Evolutionary conservation across 2,797 vertebrate species (phyloP).

Genomic region (Galaxias olidus): DNA sequence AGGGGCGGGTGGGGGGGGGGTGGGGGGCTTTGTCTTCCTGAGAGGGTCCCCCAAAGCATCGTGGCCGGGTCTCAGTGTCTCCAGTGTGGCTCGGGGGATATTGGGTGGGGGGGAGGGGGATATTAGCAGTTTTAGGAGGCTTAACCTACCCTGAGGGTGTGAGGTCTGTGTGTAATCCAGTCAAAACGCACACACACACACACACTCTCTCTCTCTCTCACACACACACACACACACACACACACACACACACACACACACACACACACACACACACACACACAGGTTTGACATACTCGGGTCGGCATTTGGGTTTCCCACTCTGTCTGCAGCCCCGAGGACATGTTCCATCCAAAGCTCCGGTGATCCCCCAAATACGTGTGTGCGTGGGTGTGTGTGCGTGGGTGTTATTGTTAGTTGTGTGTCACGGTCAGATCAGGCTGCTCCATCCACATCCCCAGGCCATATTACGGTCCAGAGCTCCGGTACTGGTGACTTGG

Average conservation of each 20-base stretch:
- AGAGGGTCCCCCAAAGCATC: background rate
- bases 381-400: slow-evolving; percentile 44
- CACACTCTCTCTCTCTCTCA: background rate
- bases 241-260: slow-evolving; percentile 22
- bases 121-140: slow-evolving; percentile 60
- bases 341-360: slow-evolving; percentile 5
- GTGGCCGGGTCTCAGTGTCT: slow-evolving; percentile 33
- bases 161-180: slow-evolving; percentile 58
- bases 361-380: slow-evolving; percentile 6
- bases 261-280: slow-evolving; percentile 11
- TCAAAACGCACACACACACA: slow-evolving; percentile 51
- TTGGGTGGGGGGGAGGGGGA: slow-evolving; percentile 38
- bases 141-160: slow-evolving; percentile 64
- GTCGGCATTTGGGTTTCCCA: background rate
- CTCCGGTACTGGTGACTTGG: slow-evolving; percentile 58
- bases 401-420: background rate
- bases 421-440: slow-evolving; percentile 11
- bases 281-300: background rate
- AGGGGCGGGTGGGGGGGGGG: too few species aligned
- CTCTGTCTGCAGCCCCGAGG: slow-evolving; percentile 6
- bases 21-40: background rate
- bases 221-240: background rate
- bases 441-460: slow-evolving; percentile 54
- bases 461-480: slow-evolving; percentile 62
- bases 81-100: background rate